Evolutionary conservation across 2,113 vertebrate genomes (phyloP).

Genomic region (Tichodroma muraria): DNA sequence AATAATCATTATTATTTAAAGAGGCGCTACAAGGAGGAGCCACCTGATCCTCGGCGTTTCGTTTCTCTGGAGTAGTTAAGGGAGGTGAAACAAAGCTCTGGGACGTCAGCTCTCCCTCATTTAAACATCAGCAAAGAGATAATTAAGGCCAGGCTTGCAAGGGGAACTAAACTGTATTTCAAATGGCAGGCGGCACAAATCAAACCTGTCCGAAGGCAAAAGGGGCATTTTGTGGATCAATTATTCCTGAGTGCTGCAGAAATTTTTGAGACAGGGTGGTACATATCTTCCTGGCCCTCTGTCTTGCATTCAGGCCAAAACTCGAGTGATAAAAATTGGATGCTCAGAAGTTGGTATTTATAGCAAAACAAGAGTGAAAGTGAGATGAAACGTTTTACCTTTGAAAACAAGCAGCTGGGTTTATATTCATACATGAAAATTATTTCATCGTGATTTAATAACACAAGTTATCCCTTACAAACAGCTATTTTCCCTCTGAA

Average conservation of each 20-base stretch:
- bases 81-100: slow-evolving; percentile 71
- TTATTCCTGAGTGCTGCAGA: background rate
- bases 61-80: slow-evolving; percentile 68
- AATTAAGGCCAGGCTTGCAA: slow-evolving; percentile 64
- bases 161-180: background rate
- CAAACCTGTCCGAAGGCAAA: background rate
- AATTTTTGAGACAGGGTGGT: background rate
- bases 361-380: background rate
- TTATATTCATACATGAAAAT: background rate
- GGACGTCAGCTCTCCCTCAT: slow-evolving; percentile 58
- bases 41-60: slow-evolving; percentile 75
- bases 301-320: background rate
- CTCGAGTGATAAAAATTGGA: background rate
- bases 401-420: background rate
- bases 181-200: background rate
- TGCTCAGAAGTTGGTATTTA: background rate
- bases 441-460: background rate
- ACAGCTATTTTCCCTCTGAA: background rate
- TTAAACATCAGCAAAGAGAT: slow-evolving; percentile 67
- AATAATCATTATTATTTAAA: slow-evolving; percentile 69
- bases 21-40: slow-evolving; percentile 72
- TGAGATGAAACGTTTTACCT: background rate
- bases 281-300: background rate
- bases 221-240: background rate
- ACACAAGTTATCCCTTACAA: background rate